phyloP scores from a whole-genome alignment of 2,797 vertebrate species.

The Malurus splendens region DNA sequence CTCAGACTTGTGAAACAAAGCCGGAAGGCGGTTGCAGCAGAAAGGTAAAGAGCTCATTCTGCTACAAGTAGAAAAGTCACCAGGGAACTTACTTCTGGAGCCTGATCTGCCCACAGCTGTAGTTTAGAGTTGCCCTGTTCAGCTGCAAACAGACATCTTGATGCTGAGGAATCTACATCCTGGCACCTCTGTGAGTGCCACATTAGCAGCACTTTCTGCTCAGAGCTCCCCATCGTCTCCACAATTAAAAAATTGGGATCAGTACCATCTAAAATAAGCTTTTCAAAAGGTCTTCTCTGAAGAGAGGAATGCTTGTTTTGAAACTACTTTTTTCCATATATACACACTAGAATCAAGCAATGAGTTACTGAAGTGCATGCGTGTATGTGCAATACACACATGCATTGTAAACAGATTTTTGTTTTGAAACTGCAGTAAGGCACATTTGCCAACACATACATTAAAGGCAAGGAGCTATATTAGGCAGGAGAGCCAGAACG shows the following conservation, averaged over 20 bases:
- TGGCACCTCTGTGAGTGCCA: not conserved
- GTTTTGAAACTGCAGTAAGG: not conserved
- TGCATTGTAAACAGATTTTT: not conserved
- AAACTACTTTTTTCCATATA: not conserved
- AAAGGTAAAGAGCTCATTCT: not conserved
- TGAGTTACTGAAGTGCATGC: not conserved
- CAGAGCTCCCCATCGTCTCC: not conserved
- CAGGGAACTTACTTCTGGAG: not conserved
- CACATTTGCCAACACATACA: not conserved
- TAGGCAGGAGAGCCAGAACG: not conserved
- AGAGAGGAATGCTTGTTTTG: not conserved
- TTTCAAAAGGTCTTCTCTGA: not conserved
- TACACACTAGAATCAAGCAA: not conserved
- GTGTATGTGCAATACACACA: not conserved
- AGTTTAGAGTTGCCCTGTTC: not conserved
- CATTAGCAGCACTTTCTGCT: not conserved
- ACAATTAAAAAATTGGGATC: not conserved
- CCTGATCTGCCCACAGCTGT: not conserved
- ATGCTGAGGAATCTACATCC: not conserved
- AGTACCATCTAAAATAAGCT: not conserved
- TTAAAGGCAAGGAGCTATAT: not conserved
- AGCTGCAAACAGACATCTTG: not conserved
- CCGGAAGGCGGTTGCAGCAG: not conserved
- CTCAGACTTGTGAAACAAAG: not conserved
- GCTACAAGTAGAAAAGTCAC: not conserved